Base-by-base conservation (phyloP, 2,797 vertebrate species). In the Hemitrygon akajei region DNA sequence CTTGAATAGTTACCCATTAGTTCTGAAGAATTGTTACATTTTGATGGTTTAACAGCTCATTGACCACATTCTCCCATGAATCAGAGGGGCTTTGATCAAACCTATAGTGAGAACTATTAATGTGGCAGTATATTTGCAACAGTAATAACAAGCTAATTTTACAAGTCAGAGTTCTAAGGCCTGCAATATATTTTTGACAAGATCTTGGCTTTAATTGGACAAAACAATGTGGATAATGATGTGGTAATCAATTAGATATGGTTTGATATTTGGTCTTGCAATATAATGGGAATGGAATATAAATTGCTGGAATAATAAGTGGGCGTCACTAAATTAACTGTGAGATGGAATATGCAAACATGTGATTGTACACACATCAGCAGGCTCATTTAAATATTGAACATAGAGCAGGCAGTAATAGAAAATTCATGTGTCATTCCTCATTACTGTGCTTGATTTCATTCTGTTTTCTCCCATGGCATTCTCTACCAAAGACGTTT, bases 231-330 rank as follows among this genome's bases (percentile, higher is more conserved):
- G 69, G 91, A 76, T 93, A 93, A 93, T 93, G 30, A 75, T 75
- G 40, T 5, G 56, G 69, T 56, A 75, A 76, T 93, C n/a, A 76
- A 93, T 93, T 58, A 30, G 82, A 86, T 27, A 58, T 86, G 27
- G 82, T 86, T 18, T 93, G 56, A 25, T 60, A 10, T 86, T 86
- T 86, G 91, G 71, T 27, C 25, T 76, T 76, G 16, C 66, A n/a
- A 11, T 93, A 56, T 93, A 75, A 93, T 93, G 47, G 40, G 71
- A 93, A 76, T 93, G 47, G 91, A 93, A 93, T 76, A 56, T 93
- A 93, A 93, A 93, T 93, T 93, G 71, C 91, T 93, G 73, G 40
- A 71, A 30, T 93, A 76, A 93, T 93, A 76, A 93, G 91, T 91
- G n/a, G 66, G 89, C 76, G 27, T 30, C 91, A 63, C 63, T 69